Conservation (phyloP, 2,797 vertebrate genomes). For the Liparis tanakae region DNA sequence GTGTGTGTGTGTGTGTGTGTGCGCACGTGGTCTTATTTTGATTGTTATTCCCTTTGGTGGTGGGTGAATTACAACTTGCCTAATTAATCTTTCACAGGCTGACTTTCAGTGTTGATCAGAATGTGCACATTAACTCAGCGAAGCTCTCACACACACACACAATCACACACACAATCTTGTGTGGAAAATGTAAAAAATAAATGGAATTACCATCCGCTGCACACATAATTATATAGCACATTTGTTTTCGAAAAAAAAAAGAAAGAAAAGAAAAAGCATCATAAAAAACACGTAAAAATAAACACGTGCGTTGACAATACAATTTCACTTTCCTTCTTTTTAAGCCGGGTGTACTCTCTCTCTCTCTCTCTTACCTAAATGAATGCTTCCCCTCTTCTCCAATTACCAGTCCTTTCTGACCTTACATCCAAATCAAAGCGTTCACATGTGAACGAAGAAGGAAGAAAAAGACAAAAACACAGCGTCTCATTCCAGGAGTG, state of each 20-base stretch:
- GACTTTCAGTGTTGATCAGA: constrained; percentile 65
- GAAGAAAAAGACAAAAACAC: background rate
- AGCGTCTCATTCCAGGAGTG: constrained; percentile 17
- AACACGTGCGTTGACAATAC: background rate
- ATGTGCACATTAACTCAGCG: constrained; percentile 36
- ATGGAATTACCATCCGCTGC: constrained; percentile 24
- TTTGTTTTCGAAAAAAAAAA: constrained; percentile 6
- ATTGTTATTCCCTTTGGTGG: constrained; percentile 55
- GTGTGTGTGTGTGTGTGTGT: constrained; percentile 13
- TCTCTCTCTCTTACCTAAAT: background rate
- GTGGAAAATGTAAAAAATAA: constrained; percentile 47
- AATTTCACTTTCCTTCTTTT: background rate
- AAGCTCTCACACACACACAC: constrained; percentile 18
- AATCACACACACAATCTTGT: constrained; percentile 35
- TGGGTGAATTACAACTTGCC: constrained; percentile 64
- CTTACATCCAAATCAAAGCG: constrained; percentile 28
- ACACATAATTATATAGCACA: constrained; percentile 6
- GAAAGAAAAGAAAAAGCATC: constrained; percentile 16
- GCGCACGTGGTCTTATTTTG: constrained; percentile 23
- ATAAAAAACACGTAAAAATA: constrained; percentile 6
- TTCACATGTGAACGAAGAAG: background rate
- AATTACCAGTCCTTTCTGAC: constrained; percentile 26
- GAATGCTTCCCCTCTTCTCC: constrained; percentile 24
- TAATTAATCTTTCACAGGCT: constrained; percentile 62
- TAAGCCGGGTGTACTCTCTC: background rate